These are phyloP conservation scores for Phalangium opilio DNA, from an alignment of 2,888 invertebrate genomes.

Conservation along the genomic window DNA sequence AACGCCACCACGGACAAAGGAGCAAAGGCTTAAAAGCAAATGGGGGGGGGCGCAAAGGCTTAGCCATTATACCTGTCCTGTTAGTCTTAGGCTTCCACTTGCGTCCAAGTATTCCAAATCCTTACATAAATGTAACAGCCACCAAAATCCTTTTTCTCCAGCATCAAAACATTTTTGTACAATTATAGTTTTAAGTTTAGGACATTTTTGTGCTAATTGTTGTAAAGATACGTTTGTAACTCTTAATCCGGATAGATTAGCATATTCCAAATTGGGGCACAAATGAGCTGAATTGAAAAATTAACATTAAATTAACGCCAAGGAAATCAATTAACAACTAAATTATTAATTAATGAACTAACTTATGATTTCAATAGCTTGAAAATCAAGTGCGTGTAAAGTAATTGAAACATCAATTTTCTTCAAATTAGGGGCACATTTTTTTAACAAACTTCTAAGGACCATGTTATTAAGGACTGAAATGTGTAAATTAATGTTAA, in stretches of 20 bases:
- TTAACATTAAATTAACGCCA: too few relatives aligned
- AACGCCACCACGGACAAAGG: too few relatives aligned
- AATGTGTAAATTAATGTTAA: too few relatives aligned
- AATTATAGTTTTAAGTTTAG: conserved; percentile 14
- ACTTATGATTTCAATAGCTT: conserved; percentile 19
- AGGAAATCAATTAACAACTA: background rate
- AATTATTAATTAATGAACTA: background rate
- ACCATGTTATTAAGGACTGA: conserved; percentile 14
- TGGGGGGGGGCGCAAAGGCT: too few relatives aligned
- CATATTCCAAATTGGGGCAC: conserved; percentile 14
- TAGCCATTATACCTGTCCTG: conserved; percentile 12
- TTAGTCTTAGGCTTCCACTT: conserved; percentile 10
- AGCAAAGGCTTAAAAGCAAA: too few relatives aligned
- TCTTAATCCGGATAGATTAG: conserved; percentile 15
- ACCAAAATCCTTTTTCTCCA: conserved; percentile 18
- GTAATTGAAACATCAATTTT: conserved; percentile 15
- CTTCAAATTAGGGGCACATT: conserved; percentile 13
- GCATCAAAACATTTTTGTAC: conserved; percentile 15
- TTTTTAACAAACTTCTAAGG: conserved; percentile 16
- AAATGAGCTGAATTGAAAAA: conserved; percentile 10
- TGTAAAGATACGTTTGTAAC: conserved; percentile 17
- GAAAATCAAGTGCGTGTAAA: conserved; percentile 16
- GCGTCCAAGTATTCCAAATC: conserved; percentile 14
- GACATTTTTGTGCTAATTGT: conserved; percentile 16
- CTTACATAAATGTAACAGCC: conserved; percentile 16